A percentile compares a stretch with the other conserved stretches of the same genome.
Evolutionary conservation across 2,113 vertebrate genomes (phyloP).

Genomic region (Camelus bactrianus): DNA sequence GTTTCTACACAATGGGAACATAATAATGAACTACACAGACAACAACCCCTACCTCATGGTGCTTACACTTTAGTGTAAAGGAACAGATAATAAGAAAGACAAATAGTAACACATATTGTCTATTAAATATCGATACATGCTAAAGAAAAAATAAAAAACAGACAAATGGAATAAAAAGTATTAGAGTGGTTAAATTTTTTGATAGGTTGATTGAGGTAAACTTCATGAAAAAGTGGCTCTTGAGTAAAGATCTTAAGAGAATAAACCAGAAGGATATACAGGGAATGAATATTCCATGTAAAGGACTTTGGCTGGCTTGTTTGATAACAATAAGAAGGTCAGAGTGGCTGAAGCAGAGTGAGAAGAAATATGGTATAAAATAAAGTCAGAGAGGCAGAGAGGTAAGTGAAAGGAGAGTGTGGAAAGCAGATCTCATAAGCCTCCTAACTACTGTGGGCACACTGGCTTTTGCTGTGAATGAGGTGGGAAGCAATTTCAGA

Average conservation of each 20-base stretch:
- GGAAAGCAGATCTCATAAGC: background rate
- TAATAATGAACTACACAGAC: background rate
- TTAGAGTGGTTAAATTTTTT: background rate
- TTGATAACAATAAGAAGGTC: background rate
- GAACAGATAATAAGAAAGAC: background rate
- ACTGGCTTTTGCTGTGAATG: background rate
- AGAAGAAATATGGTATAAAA: background rate
- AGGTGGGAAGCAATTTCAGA: background rate
- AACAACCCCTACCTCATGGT: background rate
- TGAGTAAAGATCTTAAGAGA: background rate
- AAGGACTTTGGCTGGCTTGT: background rate
- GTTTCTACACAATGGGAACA: background rate
- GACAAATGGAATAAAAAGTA: background rate
- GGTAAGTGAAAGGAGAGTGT: background rate
- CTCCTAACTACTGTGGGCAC: background rate
- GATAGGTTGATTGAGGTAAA: background rate
- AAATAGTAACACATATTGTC: background rate
- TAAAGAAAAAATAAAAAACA: constrained; percentile 23
- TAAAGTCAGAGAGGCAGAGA: background rate
- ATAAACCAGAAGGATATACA: background rate
- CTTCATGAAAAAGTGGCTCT: background rate
- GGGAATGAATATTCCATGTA: background rate
- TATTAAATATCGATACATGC: background rate
- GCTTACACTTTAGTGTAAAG: background rate
- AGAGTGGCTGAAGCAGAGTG: background rate